Percentiles rank a stretch among this genome's conserved stretches.
Conservation (phyloP, 2,113 vertebrate species). For the Cheirogaleus medius region DNA sequence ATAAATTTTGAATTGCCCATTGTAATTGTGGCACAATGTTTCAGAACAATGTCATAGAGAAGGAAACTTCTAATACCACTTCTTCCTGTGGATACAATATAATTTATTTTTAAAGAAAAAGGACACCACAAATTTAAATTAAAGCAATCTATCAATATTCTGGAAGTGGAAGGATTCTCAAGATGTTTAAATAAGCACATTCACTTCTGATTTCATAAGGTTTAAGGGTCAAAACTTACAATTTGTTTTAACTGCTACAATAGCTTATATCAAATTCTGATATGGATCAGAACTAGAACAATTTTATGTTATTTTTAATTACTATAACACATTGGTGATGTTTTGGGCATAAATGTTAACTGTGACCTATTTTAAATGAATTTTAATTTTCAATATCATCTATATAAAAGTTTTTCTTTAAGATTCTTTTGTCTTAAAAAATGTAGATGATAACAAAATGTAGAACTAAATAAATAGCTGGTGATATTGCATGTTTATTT, state of each 20-base stretch:
- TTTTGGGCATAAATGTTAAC: not conserved
- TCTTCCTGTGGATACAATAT: not conserved
- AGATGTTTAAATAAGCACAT: not conserved
- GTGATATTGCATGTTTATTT: not conserved
- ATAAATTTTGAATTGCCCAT: conserved; percentile 36
- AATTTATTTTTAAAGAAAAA: not conserved
- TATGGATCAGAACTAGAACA: not conserved
- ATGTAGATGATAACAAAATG: not conserved
- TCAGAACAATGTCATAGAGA: conserved; percentile 27
- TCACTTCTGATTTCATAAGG: not conserved
- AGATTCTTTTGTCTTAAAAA: not conserved
- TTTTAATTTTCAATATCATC: not conserved
- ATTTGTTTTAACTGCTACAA: not conserved
- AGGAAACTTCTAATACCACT: conserved; percentile 27
- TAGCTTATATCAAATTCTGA: not conserved
- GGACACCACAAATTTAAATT: not conserved
- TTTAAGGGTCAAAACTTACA: not conserved
- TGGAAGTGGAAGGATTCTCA: not conserved
- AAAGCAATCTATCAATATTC: conserved; percentile 20
- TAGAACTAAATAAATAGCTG: not conserved
- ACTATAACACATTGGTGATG: not conserved
- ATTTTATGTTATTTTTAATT: not conserved
- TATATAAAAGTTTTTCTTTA: not conserved
- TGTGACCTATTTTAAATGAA: not conserved
- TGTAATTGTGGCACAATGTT: conserved; percentile 40